phyloP scores from a whole-genome alignment of 2,113 vertebrate species.

The Bothrops jararaca region DNA sequence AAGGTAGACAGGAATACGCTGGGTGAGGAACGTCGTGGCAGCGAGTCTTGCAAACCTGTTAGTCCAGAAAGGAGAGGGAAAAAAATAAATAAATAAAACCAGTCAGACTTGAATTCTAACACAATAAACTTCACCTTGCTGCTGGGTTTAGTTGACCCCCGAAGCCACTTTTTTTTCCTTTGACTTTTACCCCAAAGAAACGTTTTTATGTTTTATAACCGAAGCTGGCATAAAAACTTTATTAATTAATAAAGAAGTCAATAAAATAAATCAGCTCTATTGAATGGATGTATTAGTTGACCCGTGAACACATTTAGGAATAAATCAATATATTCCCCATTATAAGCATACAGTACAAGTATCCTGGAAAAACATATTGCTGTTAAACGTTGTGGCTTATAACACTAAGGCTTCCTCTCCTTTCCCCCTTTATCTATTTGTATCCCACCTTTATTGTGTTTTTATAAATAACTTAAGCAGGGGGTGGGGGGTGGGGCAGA shows the following conservation, averaged over 20 bases:
- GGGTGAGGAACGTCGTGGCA: neutral
- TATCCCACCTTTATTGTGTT: no score
- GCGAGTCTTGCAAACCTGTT: neutral
- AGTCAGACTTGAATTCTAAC: neutral
- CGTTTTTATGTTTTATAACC: no score
- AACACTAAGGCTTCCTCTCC: neutral
- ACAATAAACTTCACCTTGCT: neutral
- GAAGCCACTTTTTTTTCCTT: neutral
- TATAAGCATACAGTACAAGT: no score
- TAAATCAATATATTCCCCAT: neutral
- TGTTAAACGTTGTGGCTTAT: neutral
- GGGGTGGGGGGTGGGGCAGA: fast-evolving
- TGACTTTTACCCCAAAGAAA: neutral
- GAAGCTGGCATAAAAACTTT: neutral
- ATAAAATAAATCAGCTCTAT: neutral
- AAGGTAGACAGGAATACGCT: neutral
- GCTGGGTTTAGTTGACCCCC: neutral
- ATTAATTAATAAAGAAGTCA: no score
- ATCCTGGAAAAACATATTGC: neutral
- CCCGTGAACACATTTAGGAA: neutral
- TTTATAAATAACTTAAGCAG: no score
- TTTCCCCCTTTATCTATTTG: neutral
- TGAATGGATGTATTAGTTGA: neutral
- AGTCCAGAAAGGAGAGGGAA: neutral
- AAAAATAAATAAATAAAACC: neutral